Evolutionary conservation across 2,888 invertebrate genomes (phyloP).

Genomic region (Lottia gigantea): DNA sequence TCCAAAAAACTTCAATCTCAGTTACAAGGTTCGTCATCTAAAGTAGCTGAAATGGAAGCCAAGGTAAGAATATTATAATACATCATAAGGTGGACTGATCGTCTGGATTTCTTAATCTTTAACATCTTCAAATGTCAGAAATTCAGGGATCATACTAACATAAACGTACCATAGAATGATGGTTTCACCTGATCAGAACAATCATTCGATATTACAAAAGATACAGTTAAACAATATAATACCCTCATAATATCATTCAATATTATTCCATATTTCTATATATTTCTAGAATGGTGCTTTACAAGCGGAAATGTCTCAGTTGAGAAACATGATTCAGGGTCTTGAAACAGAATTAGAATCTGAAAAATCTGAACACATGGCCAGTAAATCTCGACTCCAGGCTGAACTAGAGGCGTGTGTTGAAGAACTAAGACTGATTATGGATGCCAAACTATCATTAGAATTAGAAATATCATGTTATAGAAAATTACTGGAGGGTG

Average conservation of each 20-base stretch:
- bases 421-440: conserved; percentile 44
- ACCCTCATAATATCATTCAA: too few relatives aligned
- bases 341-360: conserved; percentile 34
- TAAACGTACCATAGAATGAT: too few relatives aligned
- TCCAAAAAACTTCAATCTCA: conserved; percentile 66
- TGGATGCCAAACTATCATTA: conserved; percentile 70
- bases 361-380: conserved; percentile 30
- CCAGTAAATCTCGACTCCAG: conserved; percentile 30
- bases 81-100: too few relatives aligned
- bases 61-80: conserved; percentile 40
- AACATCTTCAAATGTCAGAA: too few relatives aligned
- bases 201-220: too few relatives aligned
- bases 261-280: too few relatives aligned
- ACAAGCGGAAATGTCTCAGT: conserved; percentile 30
- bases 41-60: conserved; percentile 36
- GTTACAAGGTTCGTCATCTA: conserved; percentile 31
- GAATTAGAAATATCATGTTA: conserved; percentile 72
- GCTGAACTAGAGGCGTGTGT: conserved; percentile 37
- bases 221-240: too few relatives aligned
- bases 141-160: too few relatives aligned
- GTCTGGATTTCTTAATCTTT: too few relatives aligned
- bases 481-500: conserved; percentile 71
- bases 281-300: conserved; percentile 27
- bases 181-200: too few relatives aligned
- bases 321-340: conserved; percentile 26